Base-by-base conservation (phyloP, 1,140 invertebrate genomes). In the Andrena cerasifolii region DNA sequence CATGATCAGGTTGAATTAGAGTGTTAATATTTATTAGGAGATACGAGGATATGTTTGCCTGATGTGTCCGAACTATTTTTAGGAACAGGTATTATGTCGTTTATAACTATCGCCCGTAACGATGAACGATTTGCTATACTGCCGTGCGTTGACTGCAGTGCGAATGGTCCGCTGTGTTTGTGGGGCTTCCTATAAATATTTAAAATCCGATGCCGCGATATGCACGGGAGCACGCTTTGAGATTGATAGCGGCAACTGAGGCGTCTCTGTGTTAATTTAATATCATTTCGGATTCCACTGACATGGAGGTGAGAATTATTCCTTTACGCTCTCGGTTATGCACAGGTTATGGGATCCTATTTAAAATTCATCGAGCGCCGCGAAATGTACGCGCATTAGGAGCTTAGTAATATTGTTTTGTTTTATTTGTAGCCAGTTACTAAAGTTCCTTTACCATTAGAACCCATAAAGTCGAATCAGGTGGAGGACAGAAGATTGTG, bases 401-500 rank as follows among this genome's bases (percentile, higher is more conserved):
- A 40, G 2, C 26, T 70, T 47, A 33, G 4, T 82, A 36, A 53
- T 66, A 26, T 45, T 36, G 10, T n/a, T 28, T 74, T 49, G 36
- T 70, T 70, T 40, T 16, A 54, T 63, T 88, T 86, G 21, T 18
- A 92, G 90, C 61, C 85, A 56, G 68, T 82, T 73, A 68, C 82
- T 61, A 87, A 90, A 83, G 85, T 93, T 72, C 94, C 94, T 65
- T 87, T 95, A 61, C 93, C 94, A 75, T 89, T 95, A 78, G 94
- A 95, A 81, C 94, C 94, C 14, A 90, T 94, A 40, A 94, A 93
- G 79, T 93, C 92, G 21, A 93, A 89, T 66, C 91, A 94, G 70
- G 85, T 94, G 10, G 95, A 96, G 83, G 96, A 97, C 33, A 94
- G 95, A 83, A 94, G 97, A 87, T 93, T 98, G 28, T 98, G 97